These are phyloP conservation scores for Odontocolon sp. DNA, from an alignment of 2,888 invertebrate species.

Conservation along the genomic window DNA sequence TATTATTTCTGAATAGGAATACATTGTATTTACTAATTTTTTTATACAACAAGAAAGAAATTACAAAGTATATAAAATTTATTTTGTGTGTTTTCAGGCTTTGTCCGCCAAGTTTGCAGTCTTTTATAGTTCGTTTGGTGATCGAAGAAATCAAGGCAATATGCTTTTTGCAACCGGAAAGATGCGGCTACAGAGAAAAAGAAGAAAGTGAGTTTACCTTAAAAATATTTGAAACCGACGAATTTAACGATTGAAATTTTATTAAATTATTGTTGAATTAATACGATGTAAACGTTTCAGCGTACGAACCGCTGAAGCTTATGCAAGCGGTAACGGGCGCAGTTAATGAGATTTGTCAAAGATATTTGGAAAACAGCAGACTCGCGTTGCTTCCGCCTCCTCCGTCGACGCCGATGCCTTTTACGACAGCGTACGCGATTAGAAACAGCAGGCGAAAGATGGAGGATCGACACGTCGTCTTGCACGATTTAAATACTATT, in stretches of 20 bases:
- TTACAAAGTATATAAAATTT: no score
- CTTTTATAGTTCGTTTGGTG: constrained; percentile 86
- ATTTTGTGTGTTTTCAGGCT: constrained; percentile 86
- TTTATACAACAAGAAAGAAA: no score
- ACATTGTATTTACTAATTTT: not conserved
- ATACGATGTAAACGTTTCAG: no score
- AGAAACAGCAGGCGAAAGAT: constrained; percentile 93
- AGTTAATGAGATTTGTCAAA: constrained; percentile 87
- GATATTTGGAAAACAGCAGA: constrained; percentile 86
- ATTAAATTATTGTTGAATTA: constrained; percentile 13
- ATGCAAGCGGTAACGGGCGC: constrained; percentile 89
- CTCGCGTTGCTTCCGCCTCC: constrained; percentile 85
- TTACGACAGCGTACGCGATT: constrained; percentile 86
- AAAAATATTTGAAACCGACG: constrained; percentile 12
- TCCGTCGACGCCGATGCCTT: constrained; percentile 81
- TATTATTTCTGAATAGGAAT: not conserved
- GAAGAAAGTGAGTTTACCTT: constrained; percentile 83
- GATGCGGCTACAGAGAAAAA: constrained; percentile 85
- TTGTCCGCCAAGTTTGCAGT: constrained; percentile 87
- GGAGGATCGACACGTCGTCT: constrained; percentile 95
- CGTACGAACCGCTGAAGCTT: constrained; percentile 87
- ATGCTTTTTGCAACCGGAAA: constrained; percentile 85
- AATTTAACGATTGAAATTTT: constrained; percentile 1
- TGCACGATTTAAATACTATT: constrained; percentile 91
- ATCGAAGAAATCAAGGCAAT: constrained; percentile 86